Evolutionary conservation across 2,797 vertebrate species (phyloP), one percentile per base, ranked within the genome.

Genomic region (Hemitrygon akajei): DNA sequence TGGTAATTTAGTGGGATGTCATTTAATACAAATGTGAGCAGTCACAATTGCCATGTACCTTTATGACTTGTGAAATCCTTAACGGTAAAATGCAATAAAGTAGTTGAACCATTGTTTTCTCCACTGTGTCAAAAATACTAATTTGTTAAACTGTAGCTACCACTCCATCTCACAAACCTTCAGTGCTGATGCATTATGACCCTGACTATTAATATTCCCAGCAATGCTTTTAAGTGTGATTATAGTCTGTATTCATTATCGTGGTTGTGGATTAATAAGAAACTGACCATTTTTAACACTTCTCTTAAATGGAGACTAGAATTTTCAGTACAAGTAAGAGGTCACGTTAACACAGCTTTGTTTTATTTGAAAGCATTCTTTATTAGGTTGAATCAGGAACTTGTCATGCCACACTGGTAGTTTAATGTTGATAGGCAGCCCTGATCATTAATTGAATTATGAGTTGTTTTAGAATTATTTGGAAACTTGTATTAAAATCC

Each of bases 1-100:
- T 96, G 6, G 63, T 97, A 96, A 96, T 96, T 95, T 94, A 95
- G 95, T 95, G 93, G 95, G 96, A 95, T 96, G 95, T 97, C 95
- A 94, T 95, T 96, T 95, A 93, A 96, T 79, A 96, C 96, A 96
- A 91, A 94, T 96, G 95, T 92, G 94, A 93, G 27, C 91, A 76
- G 27, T 93, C 91, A 95, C 95, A 96, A 94, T 95, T 96, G 96
- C 95, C 94, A 94, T 97, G 95, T 97, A 96, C 96, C 96, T 96
- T 96, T 96, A 93, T 94, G 97, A 96, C 96, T 95, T 97, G 97
- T 97, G 97, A 96, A 97, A 97, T 97, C 97, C 95, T 96, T 93
- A 95, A 96, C 75, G 95, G 96, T 96, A 96, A 96, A 95, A 97
- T 96, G 96, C 97, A 97, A 97, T 97, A 97, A 97, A 97, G 10